Percentiles rank a stretch among this genome's conserved stretches.
Conservation (phyloP, 1,140 invertebrate species). For the Drosophila sechellia region DNA sequence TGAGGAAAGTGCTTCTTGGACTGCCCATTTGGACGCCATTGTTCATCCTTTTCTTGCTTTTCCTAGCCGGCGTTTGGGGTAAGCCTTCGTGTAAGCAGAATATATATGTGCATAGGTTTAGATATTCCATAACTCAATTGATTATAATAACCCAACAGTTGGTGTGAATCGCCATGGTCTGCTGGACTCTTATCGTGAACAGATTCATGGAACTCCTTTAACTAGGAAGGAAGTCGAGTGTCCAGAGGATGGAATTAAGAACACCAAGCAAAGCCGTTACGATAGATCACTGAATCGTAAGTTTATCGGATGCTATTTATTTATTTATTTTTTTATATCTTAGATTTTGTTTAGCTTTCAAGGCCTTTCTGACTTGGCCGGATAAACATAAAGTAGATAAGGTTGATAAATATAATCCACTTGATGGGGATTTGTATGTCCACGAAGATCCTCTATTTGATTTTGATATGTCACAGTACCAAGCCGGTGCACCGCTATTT, state of each 20-base stretch:
- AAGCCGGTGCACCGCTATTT: not conserved
- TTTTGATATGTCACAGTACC: not conserved
- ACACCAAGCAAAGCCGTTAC: not conserved
- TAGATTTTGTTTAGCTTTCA: not conserved
- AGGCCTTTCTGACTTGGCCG: slow-evolving; percentile 11
- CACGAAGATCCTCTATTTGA: no score
- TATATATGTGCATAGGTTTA: no score
- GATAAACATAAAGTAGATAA: not conserved
- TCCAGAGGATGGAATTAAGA: not conserved
- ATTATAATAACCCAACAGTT: not conserved
- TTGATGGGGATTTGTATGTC: not conserved
- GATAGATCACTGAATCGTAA: slow-evolving; percentile 8
- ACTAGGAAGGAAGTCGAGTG: not conserved
- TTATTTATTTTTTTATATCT: not conserved
- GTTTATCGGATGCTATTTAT: not conserved
- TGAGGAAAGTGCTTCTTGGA: not conserved
- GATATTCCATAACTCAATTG: not conserved
- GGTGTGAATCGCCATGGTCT: slow-evolving; percentile 9
- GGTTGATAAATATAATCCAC: not conserved
- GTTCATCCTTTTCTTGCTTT: slow-evolving; percentile 6
- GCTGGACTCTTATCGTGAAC: slow-evolving; percentile 2
- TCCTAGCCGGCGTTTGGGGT: slow-evolving; percentile 27
- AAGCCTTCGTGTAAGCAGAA: slow-evolving; percentile 29
- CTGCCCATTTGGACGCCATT: slow-evolving; percentile 19
- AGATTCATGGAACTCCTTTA: not conserved